A percentile compares a stretch with the other conserved stretches of the same genome.
phyloP scores from a whole-genome alignment of 2,888 invertebrate genomes.

The Ornithoptera alexandrae region DNA sequence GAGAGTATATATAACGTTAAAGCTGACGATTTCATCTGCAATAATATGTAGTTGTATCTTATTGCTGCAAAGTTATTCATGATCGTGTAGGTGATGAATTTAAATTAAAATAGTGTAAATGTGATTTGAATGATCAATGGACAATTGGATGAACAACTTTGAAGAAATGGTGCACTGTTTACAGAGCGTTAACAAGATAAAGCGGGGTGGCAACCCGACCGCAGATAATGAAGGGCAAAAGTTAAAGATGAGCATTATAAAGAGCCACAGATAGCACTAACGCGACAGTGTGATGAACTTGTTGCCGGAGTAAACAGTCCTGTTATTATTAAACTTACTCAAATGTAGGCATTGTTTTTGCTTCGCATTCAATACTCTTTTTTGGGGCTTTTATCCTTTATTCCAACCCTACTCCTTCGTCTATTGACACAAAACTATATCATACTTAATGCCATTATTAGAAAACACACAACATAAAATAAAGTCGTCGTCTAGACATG shows the following conservation, averaged over 20 bases:
- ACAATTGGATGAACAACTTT: conserved; percentile 62
- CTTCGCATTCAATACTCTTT: conserved; percentile 29
- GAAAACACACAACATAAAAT: too few relatives aligned
- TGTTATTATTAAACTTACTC: conserved; percentile 40
- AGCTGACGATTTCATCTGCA: too few relatives aligned
- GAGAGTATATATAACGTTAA: too few relatives aligned
- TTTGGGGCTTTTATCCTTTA: too few relatives aligned
- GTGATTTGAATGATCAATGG: conserved; percentile 49
- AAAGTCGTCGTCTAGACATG: too few relatives aligned
- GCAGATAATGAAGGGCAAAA: conserved; percentile 63
- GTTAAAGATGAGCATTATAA: conserved; percentile 66
- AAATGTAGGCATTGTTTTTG: conserved; percentile 35
- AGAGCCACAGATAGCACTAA: conserved; percentile 55
- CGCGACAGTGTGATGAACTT: conserved; percentile 70
- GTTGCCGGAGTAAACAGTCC: conserved; percentile 52
- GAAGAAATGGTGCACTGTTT: conserved; percentile 53
- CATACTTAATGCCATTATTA: too few relatives aligned
- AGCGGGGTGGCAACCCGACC: conserved; percentile 64
- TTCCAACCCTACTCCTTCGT: too few relatives aligned
- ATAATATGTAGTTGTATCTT: too few relatives aligned
- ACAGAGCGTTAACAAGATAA: conserved; percentile 59
- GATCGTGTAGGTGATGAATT: conserved; percentile 36
- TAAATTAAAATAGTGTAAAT: conserved; percentile 43
- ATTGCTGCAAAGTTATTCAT: background rate
- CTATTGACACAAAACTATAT: too few relatives aligned